Evolutionary conservation across 1,140 invertebrate genomes (phyloP), one percentile per base, ranked within the genome.

Genomic region (Drosophila yakuba): DNA sequence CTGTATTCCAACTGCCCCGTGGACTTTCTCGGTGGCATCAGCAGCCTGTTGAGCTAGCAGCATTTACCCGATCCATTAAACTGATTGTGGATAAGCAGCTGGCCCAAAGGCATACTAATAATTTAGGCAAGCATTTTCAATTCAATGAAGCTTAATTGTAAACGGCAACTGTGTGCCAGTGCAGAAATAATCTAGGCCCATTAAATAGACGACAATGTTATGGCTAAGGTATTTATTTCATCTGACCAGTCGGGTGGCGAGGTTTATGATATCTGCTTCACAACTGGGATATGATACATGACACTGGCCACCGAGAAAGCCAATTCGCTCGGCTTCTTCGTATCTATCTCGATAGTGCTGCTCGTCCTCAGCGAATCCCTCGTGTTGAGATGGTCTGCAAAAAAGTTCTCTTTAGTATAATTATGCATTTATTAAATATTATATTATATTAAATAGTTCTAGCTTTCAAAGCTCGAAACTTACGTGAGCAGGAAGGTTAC

Each of bases 401-500:
- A 14, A 15, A 15, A 39, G 17, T 17, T 1, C 17, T 17, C 17
- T 17, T 17, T 17, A 17, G 17, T 17, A 17, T 17, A 17, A 17
- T 17, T 17, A 17, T 17, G 17, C 17, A 17, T 17, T 17, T 17
- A 17, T 17, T 0, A 17, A 17, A 17, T 17, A 17, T 17, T 17
- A 17, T 17, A 17, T 17, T 17, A 17, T 17, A 17, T 17, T 0
- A 17, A 17, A 17, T 17, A 17, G 17, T 17, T 17, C 17, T 17
- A 17, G 2, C 25, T 10, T 5, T 3, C 10, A 15, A 1, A 10
- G 10, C 11, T 35, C 45, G 0, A 32, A 75, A 76, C 86, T 82
- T 83, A 92, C 91, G 90, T 91, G 39, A 92, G 78, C 44, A 92
- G 28, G 56, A 92, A 92, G 12, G 75, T 78, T 17, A 92, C 63